Evolutionary conservation across 2,113 vertebrate genomes (phyloP), one percentile per base, ranked within the genome.

Genomic region (Pelecanoides urinatrix): DNA sequence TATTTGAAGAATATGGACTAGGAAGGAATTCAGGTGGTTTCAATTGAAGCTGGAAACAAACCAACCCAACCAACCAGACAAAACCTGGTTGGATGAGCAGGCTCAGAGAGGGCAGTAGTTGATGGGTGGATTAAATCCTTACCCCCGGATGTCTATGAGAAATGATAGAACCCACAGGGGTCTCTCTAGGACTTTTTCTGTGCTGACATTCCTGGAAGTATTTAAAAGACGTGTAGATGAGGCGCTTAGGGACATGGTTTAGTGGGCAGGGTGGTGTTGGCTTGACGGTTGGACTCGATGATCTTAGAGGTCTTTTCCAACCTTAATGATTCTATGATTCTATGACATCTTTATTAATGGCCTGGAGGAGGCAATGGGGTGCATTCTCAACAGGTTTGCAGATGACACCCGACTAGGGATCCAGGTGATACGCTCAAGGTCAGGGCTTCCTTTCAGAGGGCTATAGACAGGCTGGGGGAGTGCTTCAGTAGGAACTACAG

Each of bases 361-460:
- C 15, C 17, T 40, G 36, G 40, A 66, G 23, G 40, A 13, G 26
- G 65, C 32, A 18, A 13, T 7, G 3, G 27, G 8, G 1, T 42
- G 10, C 5, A 2, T 6, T 40, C 19, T 36, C 36, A 77, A 13
- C 1, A 7, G 0, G 1, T 52, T 66, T 61, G 23, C 13, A 68
- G 77, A 13, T 76, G 27, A 14, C 32, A 45, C 38, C 58, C 29
- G 22, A 5, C 22, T 72, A 32, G 32, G 32, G 36, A 38, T 63
- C 18, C 16, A 40, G 16, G 20, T 29, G 50, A 34, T 16, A 30
- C 3, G 1, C 25, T 8, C 47, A 16, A 9, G 67, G 26, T 32
- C 25, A 18, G 36, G 13, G 23, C 19, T 82, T 81, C 23, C 47
- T 61, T 68, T 62, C 38, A 30, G 77, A 62, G 34, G 23, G 42